Percentiles rank a stretch among this genome's conserved stretches.
phyloP scores from a whole-genome alignment of 2,113 vertebrate species.

The Austrofundulus limnaeus region DNA sequence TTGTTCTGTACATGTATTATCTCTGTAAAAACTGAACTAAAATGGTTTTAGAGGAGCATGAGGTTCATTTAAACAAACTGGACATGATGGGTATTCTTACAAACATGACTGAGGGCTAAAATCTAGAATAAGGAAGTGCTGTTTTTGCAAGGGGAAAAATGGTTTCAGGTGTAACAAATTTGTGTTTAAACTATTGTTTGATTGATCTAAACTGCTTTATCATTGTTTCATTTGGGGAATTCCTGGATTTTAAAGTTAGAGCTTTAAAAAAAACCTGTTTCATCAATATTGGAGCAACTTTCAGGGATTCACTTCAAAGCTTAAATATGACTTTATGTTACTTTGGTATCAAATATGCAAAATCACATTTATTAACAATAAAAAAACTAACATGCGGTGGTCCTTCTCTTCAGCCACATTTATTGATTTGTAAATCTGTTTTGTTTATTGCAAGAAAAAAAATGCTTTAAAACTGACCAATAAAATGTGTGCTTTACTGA shows the following conservation, averaged over 20 bases:
- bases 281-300: not conserved
- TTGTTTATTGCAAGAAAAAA: slow-evolving; percentile 3
- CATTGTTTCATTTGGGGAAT: not conserved
- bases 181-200: slow-evolving; percentile 28
- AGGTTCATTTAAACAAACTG: slow-evolving; percentile 8
- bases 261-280: not conserved
- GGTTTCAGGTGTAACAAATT: slow-evolving; percentile 39
- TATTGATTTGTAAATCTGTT: slow-evolving; percentile 3
- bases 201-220: not conserved
- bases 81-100: slow-evolving; percentile 14
- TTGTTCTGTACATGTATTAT: slow-evolving; percentile 2
- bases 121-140: slow-evolving; percentile 28
- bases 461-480: not conserved
- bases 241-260: no score
- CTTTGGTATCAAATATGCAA: slow-evolving; percentile 60
- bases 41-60: slow-evolving; percentile 13
- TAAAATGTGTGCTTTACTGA: slow-evolving; percentile 30
- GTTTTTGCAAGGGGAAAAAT: slow-evolving; percentile 32
- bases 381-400: not conserved
- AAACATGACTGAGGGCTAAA: slow-evolving; percentile 13
- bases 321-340: slow-evolving; percentile 23
- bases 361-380: slow-evolving; percentile 29
- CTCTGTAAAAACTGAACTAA: slow-evolving; percentile 9
- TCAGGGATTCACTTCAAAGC: slow-evolving; percentile 14
- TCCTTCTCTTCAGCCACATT: slow-evolving; percentile 2